Base-by-base conservation (phyloP, 2,113 vertebrate genomes). In the Ciconia maguari region DNA sequence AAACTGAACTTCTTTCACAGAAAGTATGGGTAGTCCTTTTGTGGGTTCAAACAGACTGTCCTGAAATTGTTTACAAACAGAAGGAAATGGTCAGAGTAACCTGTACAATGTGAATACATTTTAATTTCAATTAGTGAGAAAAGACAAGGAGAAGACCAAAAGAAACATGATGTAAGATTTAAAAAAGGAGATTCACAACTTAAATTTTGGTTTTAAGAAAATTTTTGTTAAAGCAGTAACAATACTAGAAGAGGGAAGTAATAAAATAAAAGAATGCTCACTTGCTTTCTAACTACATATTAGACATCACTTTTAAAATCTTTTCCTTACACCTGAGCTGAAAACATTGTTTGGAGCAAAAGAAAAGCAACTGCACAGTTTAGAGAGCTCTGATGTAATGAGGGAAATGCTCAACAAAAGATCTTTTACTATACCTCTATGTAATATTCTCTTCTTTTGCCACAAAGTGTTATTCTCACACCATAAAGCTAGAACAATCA, bases 331-430 rank as follows among this genome's bases (percentile, higher is more conserved):
- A 44, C 82, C 19, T 48, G 26, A 92, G 34, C 36, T 26, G 27
- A 89, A 84, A 83, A 68, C 32, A 46, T 16, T 46, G 30, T 83
- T 57, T 66, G 34, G 64, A 66, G 54, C 13, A 38, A 72, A 85
- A 83, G 25, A 34, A 89, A 74, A 38, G 49, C 22, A 55, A n/a
- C 49, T 29, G n/a, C 70, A 75, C 61, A 30, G 51, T 72, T 79
- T 52, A 55, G 24, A 64, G 29, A 58, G 27, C 60, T 77, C 46
- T 84, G 76, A 83, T 27, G 66, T 76, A 71, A 91, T 0, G 3
- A 68, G 57, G 66, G 42, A 90, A 96, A 66, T 29, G 21, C 38
- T 54, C 42, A 89, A 94, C 71, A 86, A 91, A 92, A 83, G 65
- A 65, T 20, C 29, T 64, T 75, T 66, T 36, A 61, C 41, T 46